A percentile compares a stretch with the other conserved stretches of the same genome.
These are phyloP conservation scores for Limnephilus marmoratus DNA, from an alignment of 2,888 invertebrate genomes.

Conservation along the genomic window DNA sequence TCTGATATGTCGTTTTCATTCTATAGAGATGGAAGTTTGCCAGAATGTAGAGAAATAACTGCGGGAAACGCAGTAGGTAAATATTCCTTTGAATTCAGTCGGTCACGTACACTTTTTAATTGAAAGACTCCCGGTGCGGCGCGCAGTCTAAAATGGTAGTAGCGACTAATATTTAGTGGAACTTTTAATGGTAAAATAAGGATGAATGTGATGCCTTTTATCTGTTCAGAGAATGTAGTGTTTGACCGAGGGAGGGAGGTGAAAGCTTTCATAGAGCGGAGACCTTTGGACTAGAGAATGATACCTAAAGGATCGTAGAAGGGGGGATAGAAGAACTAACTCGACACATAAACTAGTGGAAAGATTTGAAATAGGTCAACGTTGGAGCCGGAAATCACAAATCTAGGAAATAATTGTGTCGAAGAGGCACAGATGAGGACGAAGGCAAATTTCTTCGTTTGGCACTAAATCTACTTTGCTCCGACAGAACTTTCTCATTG, in stretches of 20 bases:
- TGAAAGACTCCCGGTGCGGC: background rate
- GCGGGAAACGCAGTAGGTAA: background rate
- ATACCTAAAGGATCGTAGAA: background rate
- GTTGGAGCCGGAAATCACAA: background rate
- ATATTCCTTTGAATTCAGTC: background rate
- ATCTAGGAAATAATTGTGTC: background rate
- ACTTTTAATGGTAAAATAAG: background rate
- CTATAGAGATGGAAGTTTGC: background rate
- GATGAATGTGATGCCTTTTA: background rate
- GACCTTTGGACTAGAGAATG: background rate
- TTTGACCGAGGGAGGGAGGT: background rate
- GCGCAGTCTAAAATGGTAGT: background rate
- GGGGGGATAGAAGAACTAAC: background rate
- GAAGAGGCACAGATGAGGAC: background rate
- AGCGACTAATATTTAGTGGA: background rate
- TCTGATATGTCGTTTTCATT: background rate
- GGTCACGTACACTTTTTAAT: background rate
- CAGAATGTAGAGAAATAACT: background rate
- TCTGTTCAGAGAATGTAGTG: background rate
- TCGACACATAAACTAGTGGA: background rate
- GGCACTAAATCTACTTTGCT: background rate
- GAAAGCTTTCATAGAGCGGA: background rate
- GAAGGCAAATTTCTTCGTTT: background rate
- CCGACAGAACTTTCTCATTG: background rate
- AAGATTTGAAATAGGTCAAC: background rate